Evolutionary conservation across 2,113 vertebrate species (phyloP).

Genomic region (Phalacrocorax carbo): DNA sequence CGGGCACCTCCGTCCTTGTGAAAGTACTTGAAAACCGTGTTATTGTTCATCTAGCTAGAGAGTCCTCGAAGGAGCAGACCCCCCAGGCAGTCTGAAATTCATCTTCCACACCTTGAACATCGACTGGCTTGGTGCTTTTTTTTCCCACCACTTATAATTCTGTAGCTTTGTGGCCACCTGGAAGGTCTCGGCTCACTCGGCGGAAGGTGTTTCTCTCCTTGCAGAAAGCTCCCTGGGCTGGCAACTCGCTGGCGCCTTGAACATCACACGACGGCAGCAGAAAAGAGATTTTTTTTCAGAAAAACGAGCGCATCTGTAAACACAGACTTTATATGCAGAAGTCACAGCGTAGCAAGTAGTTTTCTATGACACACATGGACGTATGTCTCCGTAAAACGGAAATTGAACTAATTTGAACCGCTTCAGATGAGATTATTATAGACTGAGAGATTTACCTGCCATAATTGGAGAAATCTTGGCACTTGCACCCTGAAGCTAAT

Average conservation of each 20-base stretch:
- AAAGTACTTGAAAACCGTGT: neutral
- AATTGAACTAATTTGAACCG: slow-evolving; percentile 36
- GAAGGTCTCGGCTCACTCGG: neutral
- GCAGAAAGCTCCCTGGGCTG: neutral
- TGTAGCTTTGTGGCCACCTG: accelerated
- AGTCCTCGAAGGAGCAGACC: neutral
- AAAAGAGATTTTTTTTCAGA: too few species aligned
- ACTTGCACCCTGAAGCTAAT: slow-evolving; percentile 64
- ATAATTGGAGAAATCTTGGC: slow-evolving; percentile 65
- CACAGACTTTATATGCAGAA: neutral
- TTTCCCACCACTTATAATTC: neutral
- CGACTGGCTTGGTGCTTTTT: neutral
- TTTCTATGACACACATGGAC: neutral
- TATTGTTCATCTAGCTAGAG: neutral
- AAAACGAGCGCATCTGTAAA: neutral
- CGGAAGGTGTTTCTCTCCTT: neutral
- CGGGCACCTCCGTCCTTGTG: neutral
- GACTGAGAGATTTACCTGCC: slow-evolving; percentile 51
- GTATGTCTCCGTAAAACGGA: neutral
- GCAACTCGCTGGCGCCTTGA: neutral
- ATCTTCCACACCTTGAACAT: neutral
- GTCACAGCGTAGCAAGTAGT: neutral
- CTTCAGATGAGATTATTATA: slow-evolving; percentile 65
- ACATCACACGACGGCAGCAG: accelerated
- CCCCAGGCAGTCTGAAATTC: neutral